A percentile compares a stretch with the other conserved stretches of the same genome.
Conservation (phyloP, 2,888 invertebrate species). For the Eristalis intricaria region DNA sequence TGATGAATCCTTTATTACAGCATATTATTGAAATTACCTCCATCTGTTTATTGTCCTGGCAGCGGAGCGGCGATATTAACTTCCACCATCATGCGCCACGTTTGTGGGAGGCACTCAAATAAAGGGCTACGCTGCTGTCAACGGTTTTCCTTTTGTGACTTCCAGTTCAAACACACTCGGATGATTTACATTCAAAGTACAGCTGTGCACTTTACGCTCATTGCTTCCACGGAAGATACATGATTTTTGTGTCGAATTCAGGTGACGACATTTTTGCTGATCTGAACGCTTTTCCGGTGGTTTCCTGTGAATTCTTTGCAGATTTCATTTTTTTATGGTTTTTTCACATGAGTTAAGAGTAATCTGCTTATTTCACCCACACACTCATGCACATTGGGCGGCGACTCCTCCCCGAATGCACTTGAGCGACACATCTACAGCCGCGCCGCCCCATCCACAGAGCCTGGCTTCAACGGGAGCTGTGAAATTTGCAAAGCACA, state of each 20-base stretch:
- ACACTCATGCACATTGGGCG: not conserved
- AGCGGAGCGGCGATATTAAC: not conserved
- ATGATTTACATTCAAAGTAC: slow-evolving; percentile 3
- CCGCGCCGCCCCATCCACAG: not conserved
- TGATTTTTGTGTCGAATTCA: slow-evolving; percentile 18
- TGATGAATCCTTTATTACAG: not conserved
- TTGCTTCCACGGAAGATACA: not conserved
- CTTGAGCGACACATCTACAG: not conserved
- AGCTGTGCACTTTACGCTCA: slow-evolving; percentile 17
- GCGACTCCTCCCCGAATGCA: not conserved
- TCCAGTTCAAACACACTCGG: slow-evolving; percentile 5
- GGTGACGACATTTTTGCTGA: slow-evolving; percentile 27
- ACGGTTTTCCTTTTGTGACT: not conserved
- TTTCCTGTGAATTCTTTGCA: not conserved
- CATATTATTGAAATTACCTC: not conserved
- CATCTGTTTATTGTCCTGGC: not conserved
- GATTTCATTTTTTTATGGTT: slow-evolving; percentile 7
- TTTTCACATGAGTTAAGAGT: slow-evolving; percentile 36
- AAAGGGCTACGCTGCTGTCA: not conserved
- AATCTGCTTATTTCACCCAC: slow-evolving; percentile 30
- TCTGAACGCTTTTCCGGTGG: not conserved
- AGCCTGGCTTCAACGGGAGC: not conserved
- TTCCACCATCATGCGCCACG: not conserved
- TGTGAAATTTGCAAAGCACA: slow-evolving; percentile 8
- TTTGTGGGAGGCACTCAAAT: not conserved